Evolutionary conservation across 2,888 invertebrate genomes (phyloP).

Genomic region (Amphipoea lucens): DNA sequence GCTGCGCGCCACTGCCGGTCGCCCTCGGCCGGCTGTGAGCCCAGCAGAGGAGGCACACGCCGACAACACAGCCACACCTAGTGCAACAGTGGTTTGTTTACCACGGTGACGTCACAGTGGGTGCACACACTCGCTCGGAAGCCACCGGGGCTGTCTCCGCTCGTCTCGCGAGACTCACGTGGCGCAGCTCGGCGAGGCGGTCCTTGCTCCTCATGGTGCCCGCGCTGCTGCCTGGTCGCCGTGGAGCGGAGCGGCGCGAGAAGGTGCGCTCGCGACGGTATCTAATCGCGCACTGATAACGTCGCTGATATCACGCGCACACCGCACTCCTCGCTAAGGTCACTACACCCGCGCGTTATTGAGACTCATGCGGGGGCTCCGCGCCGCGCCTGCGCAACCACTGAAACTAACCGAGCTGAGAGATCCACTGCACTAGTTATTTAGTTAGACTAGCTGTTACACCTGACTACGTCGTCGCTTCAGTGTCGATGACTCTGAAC

Average conservation of each 20-base stretch:
- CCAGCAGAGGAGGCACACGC: neutral
- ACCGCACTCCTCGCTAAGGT: constrained; percentile 41
- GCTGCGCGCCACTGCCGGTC: neutral
- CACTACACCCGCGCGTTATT: constrained; percentile 42
- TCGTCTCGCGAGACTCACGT: constrained; percentile 74
- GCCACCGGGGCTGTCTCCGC: neutral
- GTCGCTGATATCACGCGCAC: constrained; percentile 64
- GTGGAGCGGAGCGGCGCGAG: constrained; percentile 90
- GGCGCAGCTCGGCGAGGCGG: constrained; percentile 84
- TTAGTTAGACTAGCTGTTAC: constrained; percentile 30
- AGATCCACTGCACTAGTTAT: constrained; percentile 34
- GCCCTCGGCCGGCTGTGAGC: neutral
- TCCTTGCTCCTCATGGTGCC: constrained; percentile 83
- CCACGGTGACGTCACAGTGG: constrained; percentile 49
- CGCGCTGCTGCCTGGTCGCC: constrained; percentile 29
- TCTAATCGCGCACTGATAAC: constrained; percentile 82
- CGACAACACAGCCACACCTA: constrained; percentile 20
- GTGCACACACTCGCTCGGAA: constrained; percentile 6
- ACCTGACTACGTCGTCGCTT: constrained; percentile 23
- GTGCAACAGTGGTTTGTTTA: constrained; percentile 52
- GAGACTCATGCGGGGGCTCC: constrained; percentile 31
- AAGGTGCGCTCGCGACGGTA: constrained; percentile 79
- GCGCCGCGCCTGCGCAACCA: constrained; percentile 26
- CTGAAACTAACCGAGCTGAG: constrained; percentile 39
- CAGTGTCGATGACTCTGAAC: constrained; percentile 43